These are phyloP conservation scores for Tetrapedia diversipes DNA, from an alignment of 2,888 invertebrate genomes.

Conservation along the genomic window DNA sequence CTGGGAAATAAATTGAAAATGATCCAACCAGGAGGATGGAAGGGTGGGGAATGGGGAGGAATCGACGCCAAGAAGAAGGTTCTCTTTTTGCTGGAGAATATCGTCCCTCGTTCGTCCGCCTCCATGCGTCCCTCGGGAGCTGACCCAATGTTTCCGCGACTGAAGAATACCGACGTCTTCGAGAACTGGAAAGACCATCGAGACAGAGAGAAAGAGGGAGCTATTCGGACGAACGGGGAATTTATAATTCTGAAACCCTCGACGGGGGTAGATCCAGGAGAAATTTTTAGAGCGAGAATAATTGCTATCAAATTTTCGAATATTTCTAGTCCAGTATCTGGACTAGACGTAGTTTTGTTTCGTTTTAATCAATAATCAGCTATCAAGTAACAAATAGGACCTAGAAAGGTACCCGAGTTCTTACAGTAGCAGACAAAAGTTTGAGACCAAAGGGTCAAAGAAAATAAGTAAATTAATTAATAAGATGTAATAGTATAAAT, in stretches of 20 bases:
- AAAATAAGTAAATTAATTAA: no score
- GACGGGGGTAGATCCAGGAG: no score
- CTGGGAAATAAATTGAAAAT: slow-evolving; percentile 65
- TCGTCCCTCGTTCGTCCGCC: slow-evolving; percentile 40
- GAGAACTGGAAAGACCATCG: slow-evolving; percentile 11
- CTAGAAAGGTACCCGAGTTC: no score
- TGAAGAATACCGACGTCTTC: slow-evolving; percentile 70
- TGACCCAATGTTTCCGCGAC: slow-evolving; percentile 76
- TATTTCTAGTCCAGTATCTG: neutral
- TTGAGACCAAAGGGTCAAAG: no score
- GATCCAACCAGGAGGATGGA: slow-evolving; percentile 33
- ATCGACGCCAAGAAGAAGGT: slow-evolving; percentile 50
- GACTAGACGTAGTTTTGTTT: no score
- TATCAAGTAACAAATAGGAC: no score
- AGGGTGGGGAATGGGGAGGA: slow-evolving; percentile 25
- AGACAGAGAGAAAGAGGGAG: slow-evolving; percentile 19
- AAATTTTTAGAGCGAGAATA: no score
- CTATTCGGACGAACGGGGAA: slow-evolving; percentile 59
- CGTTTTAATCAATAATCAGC: neutral
- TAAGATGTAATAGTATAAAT: no score
- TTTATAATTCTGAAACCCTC: slow-evolving; percentile 77
- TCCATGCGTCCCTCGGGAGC: slow-evolving; percentile 60
- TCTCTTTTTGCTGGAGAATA: slow-evolving; percentile 43
- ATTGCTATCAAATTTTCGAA: neutral
- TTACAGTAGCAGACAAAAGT: no score